Conservation (phyloP, 2,113 vertebrate genomes). For the Coturnix japonica region DNA sequence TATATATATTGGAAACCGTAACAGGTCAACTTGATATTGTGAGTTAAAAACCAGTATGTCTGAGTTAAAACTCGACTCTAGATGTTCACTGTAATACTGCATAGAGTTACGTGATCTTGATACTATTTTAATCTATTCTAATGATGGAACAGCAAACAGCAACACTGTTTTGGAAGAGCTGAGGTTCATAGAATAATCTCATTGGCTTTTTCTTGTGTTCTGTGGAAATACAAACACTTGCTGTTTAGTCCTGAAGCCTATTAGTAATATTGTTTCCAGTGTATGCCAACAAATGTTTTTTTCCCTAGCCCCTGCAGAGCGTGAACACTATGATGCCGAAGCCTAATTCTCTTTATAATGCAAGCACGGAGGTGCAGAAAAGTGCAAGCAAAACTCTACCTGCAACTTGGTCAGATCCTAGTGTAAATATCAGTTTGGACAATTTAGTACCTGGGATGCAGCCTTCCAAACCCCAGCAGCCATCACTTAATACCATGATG, state of each 20-base stretch:
- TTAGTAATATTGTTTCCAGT: neutral
- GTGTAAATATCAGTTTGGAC: slow-evolving; percentile 97
- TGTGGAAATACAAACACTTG: neutral
- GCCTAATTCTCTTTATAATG: slow-evolving; percentile 78
- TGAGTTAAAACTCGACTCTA: neutral
- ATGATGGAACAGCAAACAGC: neutral
- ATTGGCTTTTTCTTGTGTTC: neutral
- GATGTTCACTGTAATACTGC: neutral
- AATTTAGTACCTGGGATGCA: slow-evolving; percentile 93
- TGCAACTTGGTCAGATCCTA: slow-evolving; percentile 94
- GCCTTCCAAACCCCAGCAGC: slow-evolving; percentile 91
- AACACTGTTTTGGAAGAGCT: neutral
- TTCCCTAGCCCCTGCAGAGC: slow-evolving; percentile 83
- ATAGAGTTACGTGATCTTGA: neutral
- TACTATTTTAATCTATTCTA: neutral
- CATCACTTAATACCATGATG: slow-evolving; percentile 93
- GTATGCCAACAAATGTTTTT: slow-evolving; percentile 32
- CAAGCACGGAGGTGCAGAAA: slow-evolving; percentile 86
- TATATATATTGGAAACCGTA: neutral
- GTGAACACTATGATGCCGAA: slow-evolving; percentile 83
- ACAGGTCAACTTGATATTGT: neutral
- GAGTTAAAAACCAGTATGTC: neutral
- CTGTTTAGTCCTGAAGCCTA: neutral
- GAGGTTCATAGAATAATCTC: neutral
- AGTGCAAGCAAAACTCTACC: slow-evolving; percentile 88